Base-by-base conservation (phyloP, 2,113 vertebrate genomes). In the Phainopepla nitens region DNA sequence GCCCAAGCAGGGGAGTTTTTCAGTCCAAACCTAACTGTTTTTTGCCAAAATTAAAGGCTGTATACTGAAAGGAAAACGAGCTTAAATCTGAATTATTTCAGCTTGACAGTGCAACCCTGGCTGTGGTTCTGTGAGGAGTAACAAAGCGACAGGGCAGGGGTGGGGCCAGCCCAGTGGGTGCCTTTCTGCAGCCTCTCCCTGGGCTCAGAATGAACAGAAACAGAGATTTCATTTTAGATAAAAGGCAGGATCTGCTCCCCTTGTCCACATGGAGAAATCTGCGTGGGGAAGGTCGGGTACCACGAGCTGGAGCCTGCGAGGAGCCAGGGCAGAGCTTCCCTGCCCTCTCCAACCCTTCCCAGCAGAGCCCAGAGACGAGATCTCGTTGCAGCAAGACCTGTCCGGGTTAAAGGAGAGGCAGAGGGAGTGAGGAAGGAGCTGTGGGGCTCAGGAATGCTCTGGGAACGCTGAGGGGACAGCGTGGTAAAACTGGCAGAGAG, bases 141-240 rank as follows among this genome's bases (percentile, higher is more conserved):
- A 41, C 41, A 39, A 42, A 51, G 89, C 1, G 8, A 49, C 7
- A 8, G 53, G 81, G 49, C 49, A 24, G 17, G 62, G 54, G 18
- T 13, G 78, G 66, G 68, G 62, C 33, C 84, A 73, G 87, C 94
- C 84, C 66, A 6, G 66, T 0, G 51, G 50, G 41, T 42, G 71
- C 49, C 3, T 76, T 76, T 47, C 71, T 92, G 88, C 89, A 89
- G 89, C 83, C 57, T 57, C 70, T 53, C 16, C 87, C 87, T 18
- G 68, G 86, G 14, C 72, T 87, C 54, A 6, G 39, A 5, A 36
- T 0, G 3, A 27, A 23, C 13, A 41, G 49, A 69, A 85, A 44
- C 0, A 0, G 41, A 56, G 61, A 2, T 80, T 29, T 53, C 5
- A 5, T 54, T 57, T 42, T 1, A 1, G 13, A 7, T 12, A 10